Evolutionary conservation across 2,113 vertebrate species (phyloP), one percentile per base, ranked within the genome.

Genomic region (Brachyhypopomus occidentalis): DNA sequence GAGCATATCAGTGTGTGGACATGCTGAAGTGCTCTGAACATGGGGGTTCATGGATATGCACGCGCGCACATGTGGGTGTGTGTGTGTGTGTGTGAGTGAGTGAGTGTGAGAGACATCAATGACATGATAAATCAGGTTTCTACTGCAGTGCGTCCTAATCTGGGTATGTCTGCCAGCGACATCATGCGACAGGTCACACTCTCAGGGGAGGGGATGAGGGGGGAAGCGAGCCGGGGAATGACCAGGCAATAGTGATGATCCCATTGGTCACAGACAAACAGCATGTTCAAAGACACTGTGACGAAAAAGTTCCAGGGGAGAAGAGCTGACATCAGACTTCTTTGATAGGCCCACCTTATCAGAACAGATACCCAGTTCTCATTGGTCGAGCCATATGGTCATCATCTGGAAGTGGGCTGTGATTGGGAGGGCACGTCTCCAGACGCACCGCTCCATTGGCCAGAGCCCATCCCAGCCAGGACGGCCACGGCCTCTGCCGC

Each of bases 391-490:
- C 79, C 72, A 41, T 82, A 85, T 82, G 86, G 84, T 83, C 93
- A 98, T 98, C 96, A 98, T 98, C 97, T 98, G 85, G 94, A 94
- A 0, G 95, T 91, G 83, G 96, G 92, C 90, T 97, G 97, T 0
- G 96, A 94, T 87, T 97, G 97, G 92, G 95, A 94, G 69, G 81
- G 9, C 93, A 92, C 92, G 94, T 87, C 89, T 90, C 91, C 30
- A 87, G 67, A 62, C 2, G 78, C 82, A 63, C 89, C 95, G 92
- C 94, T 96, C 88, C 95, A 94, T 91, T 97, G 97, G 75, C 91
- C 96, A 0, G 91, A 90, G 64, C 96, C 97, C 97, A 98, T 96
- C 89, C 96, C 96, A 0, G 96, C 94, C 86, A 98, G 92, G 84
- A 96, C 96, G 0, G 97, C 97, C 48, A 97, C 95, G 0, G 96